Percentiles rank a stretch among this genome's conserved stretches.
Conservation (phyloP, 2,797 vertebrate species). For the Hydrolagus colliei region DNA sequence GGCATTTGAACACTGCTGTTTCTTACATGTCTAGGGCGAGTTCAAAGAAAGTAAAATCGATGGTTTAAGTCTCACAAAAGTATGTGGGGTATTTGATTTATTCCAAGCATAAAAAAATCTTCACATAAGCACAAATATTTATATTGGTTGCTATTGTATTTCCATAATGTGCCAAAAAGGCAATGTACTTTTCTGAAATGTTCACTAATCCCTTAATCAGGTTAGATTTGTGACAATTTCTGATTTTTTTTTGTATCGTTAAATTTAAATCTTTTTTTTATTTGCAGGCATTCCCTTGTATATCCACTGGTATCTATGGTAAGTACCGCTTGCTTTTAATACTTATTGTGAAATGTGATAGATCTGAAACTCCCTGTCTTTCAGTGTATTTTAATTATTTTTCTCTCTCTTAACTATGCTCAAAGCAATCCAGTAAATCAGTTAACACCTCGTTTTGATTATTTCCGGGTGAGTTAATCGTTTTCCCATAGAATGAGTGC, state of each 20-base stretch:
- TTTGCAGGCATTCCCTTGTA: conserved; percentile 93
- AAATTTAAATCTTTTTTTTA: conserved; percentile 47
- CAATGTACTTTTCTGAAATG: conserved; percentile 34
- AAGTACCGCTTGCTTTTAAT: conserved; percentile 48
- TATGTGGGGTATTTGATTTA: background rate
- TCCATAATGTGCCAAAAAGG: background rate
- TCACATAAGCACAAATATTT: background rate
- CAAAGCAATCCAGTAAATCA: background rate
- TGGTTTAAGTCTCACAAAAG: background rate
- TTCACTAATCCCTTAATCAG: conserved; percentile 27
- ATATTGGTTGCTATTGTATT: background rate
- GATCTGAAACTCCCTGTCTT: background rate
- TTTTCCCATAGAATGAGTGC: background rate
- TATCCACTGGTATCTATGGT: conserved; percentile 98
- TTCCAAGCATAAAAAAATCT: background rate
- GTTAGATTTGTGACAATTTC: conserved; percentile 25
- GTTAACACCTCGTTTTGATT: background rate
- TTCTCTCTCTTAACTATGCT: background rate
- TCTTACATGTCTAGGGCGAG: no score
- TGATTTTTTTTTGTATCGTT: conserved; percentile 19
- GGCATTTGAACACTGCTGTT: no score
- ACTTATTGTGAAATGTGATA: background rate
- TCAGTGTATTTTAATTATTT: background rate
- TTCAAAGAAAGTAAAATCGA: no score
- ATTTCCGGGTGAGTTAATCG: background rate